phyloP scores from a whole-genome alignment of 2,888 invertebrate species.

The Eristalis intricaria region DNA sequence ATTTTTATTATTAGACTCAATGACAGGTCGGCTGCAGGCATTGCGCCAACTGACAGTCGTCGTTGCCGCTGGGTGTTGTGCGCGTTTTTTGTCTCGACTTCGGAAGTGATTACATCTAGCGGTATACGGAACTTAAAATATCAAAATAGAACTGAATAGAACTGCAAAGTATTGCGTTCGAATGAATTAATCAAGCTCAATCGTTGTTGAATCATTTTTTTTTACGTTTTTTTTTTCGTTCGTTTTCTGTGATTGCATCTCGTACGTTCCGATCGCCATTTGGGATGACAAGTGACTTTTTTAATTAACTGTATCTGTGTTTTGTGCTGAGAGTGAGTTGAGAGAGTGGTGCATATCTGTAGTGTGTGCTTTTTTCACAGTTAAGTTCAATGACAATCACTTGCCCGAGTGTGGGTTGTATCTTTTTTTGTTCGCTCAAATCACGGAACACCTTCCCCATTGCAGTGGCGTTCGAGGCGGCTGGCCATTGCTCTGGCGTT shows the following conservation, averaged over 20 bases:
- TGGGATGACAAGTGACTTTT: slow-evolving; percentile 34
- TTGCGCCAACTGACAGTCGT: slow-evolving; percentile 64
- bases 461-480: background rate
- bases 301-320: slow-evolving; percentile 46
- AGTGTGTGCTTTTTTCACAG: slow-evolving; percentile 1
- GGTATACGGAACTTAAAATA: slow-evolving; percentile 41
- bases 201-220: slow-evolving; percentile 6
- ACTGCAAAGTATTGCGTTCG: slow-evolving; percentile 40
- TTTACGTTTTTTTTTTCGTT: slow-evolving; percentile 3
- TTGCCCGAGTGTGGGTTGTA: slow-evolving; percentile 1
- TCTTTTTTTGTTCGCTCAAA: background rate
- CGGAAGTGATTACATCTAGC: slow-evolving; percentile 56
- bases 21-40: slow-evolving; percentile 59
- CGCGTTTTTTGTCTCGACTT: slow-evolving; percentile 57
- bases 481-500: background rate
- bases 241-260: slow-evolving; percentile 17
- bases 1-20: slow-evolving; percentile 63
- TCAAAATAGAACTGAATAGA: slow-evolving; percentile 46
- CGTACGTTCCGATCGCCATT: slow-evolving; percentile 19
- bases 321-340: slow-evolving; percentile 13
- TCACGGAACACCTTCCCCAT: background rate
- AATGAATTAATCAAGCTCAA: slow-evolving; percentile 43
- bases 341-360: background rate
- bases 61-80: slow-evolving; percentile 21
- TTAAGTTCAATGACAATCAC: slow-evolving; percentile 61